Evolutionary conservation across 2,797 vertebrate genomes (phyloP).

Genomic region (Acanthurus lineatus): DNA sequence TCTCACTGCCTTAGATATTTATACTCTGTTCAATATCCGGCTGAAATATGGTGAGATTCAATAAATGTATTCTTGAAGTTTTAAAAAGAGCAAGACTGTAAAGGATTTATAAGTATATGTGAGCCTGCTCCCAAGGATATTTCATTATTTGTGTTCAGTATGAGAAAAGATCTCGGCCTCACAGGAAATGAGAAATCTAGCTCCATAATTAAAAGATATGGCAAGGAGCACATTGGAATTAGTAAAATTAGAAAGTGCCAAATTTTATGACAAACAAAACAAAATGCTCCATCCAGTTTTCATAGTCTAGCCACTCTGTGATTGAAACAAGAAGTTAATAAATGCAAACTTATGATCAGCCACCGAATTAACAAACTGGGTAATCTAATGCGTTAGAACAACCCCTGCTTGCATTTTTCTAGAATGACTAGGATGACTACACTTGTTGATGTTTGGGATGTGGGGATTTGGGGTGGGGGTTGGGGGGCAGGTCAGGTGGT

Average conservation of each 20-base stretch:
- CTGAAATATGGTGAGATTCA: slow-evolving; percentile 35
- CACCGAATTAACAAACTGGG: background rate
- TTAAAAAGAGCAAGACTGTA: slow-evolving; percentile 22
- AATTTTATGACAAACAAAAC: background rate
- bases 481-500: background rate
- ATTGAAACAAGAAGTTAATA: background rate
- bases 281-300: background rate
- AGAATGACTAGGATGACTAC: too few relatives aligned
- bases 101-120: slow-evolving; percentile 19
- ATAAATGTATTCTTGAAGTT: slow-evolving; percentile 32
- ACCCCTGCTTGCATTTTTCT: background rate
- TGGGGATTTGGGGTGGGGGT: too few relatives aligned
- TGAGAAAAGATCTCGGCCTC: slow-evolving; percentile 9
- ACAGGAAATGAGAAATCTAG: slow-evolving; percentile 1
- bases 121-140: slow-evolving; percentile 9
- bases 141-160: slow-evolving; percentile 14
- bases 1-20: slow-evolving; percentile 48
- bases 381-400: background rate
- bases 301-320: background rate
- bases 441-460: background rate
- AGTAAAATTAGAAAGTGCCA: background rate
- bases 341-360: background rate
- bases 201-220: slow-evolving; percentile 1
- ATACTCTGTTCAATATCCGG: slow-evolving; percentile 47
- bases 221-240: background rate